These are phyloP conservation scores for Otus sunia DNA, from an alignment of 2,113 vertebrate genomes.

Conservation along the genomic window DNA sequence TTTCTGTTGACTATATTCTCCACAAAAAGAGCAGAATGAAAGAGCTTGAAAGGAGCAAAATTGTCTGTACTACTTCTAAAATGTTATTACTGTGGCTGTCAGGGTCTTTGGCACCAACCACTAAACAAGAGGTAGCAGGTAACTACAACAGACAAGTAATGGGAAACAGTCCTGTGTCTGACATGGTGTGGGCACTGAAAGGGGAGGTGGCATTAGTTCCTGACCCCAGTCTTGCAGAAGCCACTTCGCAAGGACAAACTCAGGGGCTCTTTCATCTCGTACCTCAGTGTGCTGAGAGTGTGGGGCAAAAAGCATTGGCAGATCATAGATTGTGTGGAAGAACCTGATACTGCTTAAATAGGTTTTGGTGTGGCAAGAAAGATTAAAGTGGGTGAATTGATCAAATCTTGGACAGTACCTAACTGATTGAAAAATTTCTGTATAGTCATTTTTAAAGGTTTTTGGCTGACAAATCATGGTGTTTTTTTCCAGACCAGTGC, in stretches of 20 bases:
- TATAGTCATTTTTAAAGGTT: not conserved
- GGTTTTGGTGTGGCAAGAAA: not conserved
- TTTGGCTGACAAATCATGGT: not conserved
- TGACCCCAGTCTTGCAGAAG: not conserved
- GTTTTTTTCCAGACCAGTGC: not conserved
- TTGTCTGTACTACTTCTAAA: not conserved
- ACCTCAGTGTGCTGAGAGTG: not conserved
- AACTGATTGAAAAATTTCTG: not conserved
- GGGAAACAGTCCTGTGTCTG: not conserved
- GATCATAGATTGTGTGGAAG: not conserved
- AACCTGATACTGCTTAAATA: not conserved
- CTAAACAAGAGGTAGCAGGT: not conserved
- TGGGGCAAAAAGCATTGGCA: accelerated
- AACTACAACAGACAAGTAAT: not conserved
- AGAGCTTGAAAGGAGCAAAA: not conserved
- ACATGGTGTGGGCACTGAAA: not conserved
- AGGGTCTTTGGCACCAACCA: not conserved
- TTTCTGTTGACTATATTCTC: not conserved
- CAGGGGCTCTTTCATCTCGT: not conserved
- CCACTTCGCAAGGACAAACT: not conserved
- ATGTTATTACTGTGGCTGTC: not conserved
- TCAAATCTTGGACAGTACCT: not conserved
- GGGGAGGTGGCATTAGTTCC: not conserved
- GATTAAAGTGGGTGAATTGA: not conserved
- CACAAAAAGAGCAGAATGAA: not conserved